These are phyloP conservation scores for Temnothorax unifasciatus DNA, from an alignment of 2,888 invertebrate species.

Conservation along the genomic window DNA sequence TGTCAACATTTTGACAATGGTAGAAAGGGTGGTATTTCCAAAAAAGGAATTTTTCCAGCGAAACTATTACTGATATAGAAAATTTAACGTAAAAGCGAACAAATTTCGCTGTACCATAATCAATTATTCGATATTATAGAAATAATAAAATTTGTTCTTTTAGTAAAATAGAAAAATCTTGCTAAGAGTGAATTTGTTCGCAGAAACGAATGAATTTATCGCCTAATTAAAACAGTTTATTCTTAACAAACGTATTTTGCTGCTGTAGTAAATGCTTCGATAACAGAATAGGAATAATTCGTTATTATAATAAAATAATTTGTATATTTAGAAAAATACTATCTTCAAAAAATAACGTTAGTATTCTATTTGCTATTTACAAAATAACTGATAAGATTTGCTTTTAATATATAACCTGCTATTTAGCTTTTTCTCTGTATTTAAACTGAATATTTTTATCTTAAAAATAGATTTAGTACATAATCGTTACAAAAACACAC, in stretches of 20 bases:
- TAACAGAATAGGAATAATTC: neutral
- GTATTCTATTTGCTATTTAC: neutral
- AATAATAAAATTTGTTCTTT: neutral
- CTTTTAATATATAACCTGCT: neutral
- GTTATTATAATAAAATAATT: neutral
- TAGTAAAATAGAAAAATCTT: slow-evolving; percentile 3
- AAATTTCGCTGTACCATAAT: neutral
- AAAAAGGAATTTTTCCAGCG: neutral
- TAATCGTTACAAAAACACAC: neutral
- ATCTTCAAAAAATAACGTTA: neutral
- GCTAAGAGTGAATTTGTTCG: neutral
- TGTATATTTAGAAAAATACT: neutral
- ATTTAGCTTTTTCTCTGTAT: neutral
- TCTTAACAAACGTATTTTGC: neutral
- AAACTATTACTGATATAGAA: neutral
- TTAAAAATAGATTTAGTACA: neutral
- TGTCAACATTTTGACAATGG: neutral
- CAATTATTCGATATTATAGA: neutral
- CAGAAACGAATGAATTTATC: neutral
- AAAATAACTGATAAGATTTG: neutral
- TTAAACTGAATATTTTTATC: neutral
- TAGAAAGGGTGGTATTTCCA: neutral
- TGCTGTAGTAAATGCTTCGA: neutral
- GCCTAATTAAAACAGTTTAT: neutral
- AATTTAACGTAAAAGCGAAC: neutral